These are phyloP conservation scores for Lophotriccus pileatus DNA, from an alignment of 2,797 vertebrate species.

Conservation along the genomic window DNA sequence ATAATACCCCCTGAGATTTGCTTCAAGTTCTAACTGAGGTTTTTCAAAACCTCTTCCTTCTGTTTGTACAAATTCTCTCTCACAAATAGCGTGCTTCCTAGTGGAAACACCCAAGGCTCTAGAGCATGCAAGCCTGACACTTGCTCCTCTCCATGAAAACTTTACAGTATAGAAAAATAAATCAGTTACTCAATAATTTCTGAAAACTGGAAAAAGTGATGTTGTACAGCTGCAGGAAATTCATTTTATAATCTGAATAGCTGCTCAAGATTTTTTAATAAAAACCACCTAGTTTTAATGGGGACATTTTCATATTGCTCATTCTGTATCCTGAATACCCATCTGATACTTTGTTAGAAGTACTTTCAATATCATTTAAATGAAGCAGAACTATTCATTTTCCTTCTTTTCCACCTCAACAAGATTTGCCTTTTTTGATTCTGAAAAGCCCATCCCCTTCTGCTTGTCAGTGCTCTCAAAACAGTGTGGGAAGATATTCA, in stretches of 20 bases:
- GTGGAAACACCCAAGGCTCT: neutral
- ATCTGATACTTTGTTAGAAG: conserved; percentile 37
- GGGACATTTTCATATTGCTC: conserved; percentile 58
- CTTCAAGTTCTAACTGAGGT: neutral
- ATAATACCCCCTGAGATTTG: neutral
- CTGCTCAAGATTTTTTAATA: conserved; percentile 50
- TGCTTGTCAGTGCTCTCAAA: neutral
- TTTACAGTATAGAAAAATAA: neutral
- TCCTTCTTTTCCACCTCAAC: conserved; percentile 19
- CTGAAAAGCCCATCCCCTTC: conserved; percentile 2
- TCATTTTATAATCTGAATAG: conserved; percentile 57
- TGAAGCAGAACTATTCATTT: conserved; percentile 25
- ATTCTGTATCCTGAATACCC: conserved; percentile 43
- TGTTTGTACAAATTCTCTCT: neutral
- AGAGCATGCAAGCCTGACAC: neutral
- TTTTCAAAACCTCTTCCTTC: neutral
- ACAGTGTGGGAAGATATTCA: neutral
- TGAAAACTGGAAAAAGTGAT: conserved; percentile 44
- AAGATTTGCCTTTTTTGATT: conserved; percentile 6
- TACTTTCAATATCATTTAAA: conserved; percentile 39
- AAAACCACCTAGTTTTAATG: conserved; percentile 57
- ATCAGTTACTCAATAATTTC: conserved; percentile 23
- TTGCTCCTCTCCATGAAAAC: neutral
- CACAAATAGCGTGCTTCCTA: neutral
- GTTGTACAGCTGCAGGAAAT: conserved; percentile 61